Evolutionary conservation across 2,888 invertebrate genomes (phyloP), one percentile per base, ranked within the genome.

Genomic region (Graphium colonna): DNA sequence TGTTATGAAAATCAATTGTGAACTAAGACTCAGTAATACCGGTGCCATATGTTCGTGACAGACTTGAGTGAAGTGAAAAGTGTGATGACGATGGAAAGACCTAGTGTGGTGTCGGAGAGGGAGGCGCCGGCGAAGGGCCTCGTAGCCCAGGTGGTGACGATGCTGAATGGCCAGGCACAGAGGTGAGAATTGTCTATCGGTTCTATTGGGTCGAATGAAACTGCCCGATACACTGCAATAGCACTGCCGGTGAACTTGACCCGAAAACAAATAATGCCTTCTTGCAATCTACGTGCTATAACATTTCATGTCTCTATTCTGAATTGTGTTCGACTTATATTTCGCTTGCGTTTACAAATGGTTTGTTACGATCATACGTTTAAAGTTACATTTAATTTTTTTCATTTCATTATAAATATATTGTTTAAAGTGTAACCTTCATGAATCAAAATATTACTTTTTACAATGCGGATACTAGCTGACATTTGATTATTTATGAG

Each of bases 71-170:
- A 57, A 50, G 58, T 57, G 63, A 42, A 51, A 57, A 61, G 60
- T 62, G 72, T 69, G 72, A 84, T 87, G 87, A 87, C 72, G 67
- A 86, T 86, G 87, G 86, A 87, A 65, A 86, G 77, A 61, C 63
- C 77, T 9, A 67, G 66, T 48, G 67, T 74, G 53, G 67, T 88
- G 75, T 59, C 77, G 76, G 87, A 87, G 62, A 79, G 78, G 72
- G 90, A 88, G 69, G 84, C 84, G 46, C 90, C 90, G 1, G 77
- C 79, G 36, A 89, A 89, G 60, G 90, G 90, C 57, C 84, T 89
- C 16, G 90, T 90, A 69, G 90, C 90, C 43, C 90, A 90, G 69
- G 89, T 90, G 64, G 89, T 90, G 64, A 90, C 90, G 21, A 87
- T 90, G 83, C 84, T 90, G 42, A 90, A 90, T 68, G 85, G 82